phyloP scores from a whole-genome alignment of 2,113 vertebrate genomes.

The Erpornis zantholeuca region DNA sequence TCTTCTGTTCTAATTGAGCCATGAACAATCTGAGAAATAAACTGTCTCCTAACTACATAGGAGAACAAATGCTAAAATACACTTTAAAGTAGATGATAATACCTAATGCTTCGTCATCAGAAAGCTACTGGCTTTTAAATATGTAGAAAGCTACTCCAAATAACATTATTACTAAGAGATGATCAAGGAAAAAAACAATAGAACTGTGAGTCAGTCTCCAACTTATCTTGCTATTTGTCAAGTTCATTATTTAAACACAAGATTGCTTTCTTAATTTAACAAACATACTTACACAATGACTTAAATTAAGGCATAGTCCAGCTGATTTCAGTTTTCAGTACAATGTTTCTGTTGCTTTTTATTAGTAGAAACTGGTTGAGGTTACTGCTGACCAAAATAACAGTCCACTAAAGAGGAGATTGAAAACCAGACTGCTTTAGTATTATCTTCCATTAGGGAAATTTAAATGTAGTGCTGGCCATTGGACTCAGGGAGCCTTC shows the following conservation, averaged over 20 bases:
- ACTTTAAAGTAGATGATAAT: background rate
- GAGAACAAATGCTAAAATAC: background rate
- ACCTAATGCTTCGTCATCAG: background rate
- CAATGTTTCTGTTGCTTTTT: background rate
- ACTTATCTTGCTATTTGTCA: background rate
- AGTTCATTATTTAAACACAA: background rate
- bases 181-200: background rate
- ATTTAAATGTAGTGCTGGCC: background rate
- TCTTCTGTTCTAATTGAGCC: background rate
- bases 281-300: slow-evolving; percentile 26
- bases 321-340: background rate
- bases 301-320: slow-evolving; percentile 54
- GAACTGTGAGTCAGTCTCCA: background rate
- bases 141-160: slow-evolving; percentile 29
- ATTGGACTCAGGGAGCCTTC: background rate
- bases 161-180: background rate
- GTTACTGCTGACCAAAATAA: background rate
- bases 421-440: background rate
- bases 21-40: background rate
- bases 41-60: background rate
- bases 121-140: background rate
- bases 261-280: background rate
- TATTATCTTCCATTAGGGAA: background rate
- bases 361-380: background rate
- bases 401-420: background rate